Conservation (phyloP, 1,140 invertebrate genomes). For the Euwallacea similis region DNA sequence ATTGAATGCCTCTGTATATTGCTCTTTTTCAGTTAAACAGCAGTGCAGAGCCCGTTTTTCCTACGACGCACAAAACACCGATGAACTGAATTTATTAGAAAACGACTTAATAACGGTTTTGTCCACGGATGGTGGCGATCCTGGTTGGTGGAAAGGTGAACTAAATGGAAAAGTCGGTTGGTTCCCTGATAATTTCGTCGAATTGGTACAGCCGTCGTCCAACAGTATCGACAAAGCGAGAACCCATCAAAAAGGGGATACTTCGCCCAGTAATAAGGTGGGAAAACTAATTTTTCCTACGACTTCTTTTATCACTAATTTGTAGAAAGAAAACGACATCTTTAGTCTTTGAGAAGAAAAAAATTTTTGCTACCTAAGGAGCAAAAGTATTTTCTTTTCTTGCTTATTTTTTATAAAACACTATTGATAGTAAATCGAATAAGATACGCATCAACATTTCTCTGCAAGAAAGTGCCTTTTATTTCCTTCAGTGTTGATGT, state of each 20-base stretch:
- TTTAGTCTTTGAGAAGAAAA: no score
- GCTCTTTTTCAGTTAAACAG: slow-evolving; percentile 46
- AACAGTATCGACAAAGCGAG: slow-evolving; percentile 17
- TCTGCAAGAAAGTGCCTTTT: neutral
- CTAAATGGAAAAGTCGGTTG: slow-evolving; percentile 84
- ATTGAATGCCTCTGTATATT: no score
- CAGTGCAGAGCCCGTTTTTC: slow-evolving; percentile 85
- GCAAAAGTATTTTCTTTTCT: no score
- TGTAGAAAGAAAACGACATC: no score
- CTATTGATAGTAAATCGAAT: no score
- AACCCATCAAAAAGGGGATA: slow-evolving; percentile 14
- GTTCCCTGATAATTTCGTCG: slow-evolving; percentile 97
- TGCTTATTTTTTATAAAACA: no score
- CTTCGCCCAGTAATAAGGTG: slow-evolving; percentile 5
- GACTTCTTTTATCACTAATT: no score
- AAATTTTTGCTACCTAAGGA: no score
- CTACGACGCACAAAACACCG: slow-evolving; percentile 89
- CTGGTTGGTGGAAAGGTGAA: slow-evolving; percentile 97
- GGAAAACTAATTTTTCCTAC: neutral
- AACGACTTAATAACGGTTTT: slow-evolving; percentile 89
- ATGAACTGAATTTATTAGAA: slow-evolving; percentile 87
- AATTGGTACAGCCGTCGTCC: slow-evolving; percentile 54
- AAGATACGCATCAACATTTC: neutral
- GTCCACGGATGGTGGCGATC: slow-evolving; percentile 85
- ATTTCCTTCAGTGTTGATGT: neutral